These are phyloP conservation scores for Petrolisthes manimaculis DNA, from an alignment of 2,888 invertebrate species.

Conservation along the genomic window DNA sequence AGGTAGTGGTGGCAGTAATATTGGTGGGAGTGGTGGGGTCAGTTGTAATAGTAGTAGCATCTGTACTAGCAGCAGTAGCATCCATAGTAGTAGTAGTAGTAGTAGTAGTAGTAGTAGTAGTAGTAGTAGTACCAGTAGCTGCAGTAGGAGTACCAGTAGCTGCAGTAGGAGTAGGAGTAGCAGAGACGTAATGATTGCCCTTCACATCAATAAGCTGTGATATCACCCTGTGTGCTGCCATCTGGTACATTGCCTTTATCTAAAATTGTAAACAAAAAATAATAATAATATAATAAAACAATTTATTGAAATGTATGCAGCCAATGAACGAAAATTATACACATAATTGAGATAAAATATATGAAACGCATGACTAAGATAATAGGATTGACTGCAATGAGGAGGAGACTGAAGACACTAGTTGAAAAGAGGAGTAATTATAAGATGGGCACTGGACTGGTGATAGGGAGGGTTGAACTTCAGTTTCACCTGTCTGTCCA, in stretches of 20 bases:
- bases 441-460: too few species aligned
- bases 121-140: neutral
- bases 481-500: too few species aligned
- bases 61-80: too few species aligned
- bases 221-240: constrained; percentile 24
- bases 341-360: neutral
- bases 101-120: neutral
- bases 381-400: neutral
- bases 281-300: neutral
- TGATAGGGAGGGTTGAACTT: too few species aligned
- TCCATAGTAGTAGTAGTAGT: too few species aligned
- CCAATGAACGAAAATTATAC: neutral
- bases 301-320: neutral
- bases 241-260: constrained; percentile 38
- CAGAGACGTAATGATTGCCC: neutral
- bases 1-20: too few species aligned
- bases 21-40: too few species aligned
- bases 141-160: neutral
- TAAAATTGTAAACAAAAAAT: neutral
- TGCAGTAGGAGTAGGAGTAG: neutral
- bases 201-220: neutral
- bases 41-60: too few species aligned
- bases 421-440: too few species aligned
- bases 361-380: neutral
- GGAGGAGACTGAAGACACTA: too few species aligned